Evolutionary conservation across 1,140 invertebrate species (phyloP), one percentile per base, ranked within the genome.

Genomic region (Ceratoteleas bidentatus): DNA sequence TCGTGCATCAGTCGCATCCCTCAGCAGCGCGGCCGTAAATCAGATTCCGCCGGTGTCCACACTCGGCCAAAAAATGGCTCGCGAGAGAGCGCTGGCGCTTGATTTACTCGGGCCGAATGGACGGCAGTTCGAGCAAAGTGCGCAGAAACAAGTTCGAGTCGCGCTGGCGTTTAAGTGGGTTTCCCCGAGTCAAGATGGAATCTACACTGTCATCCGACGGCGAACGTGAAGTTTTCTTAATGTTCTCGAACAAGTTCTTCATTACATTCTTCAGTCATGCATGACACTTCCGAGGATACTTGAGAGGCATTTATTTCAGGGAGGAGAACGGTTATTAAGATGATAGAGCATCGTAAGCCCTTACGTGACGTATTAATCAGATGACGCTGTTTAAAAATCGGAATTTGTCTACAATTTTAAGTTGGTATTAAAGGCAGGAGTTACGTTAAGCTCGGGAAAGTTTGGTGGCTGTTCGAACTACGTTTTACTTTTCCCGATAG

Each of bases 1-100:
- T 78, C 65, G 65, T 53, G 58, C 58, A n/a, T 49, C 58, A 58
- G 58, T 45, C 56, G 33, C 32, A 70, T 56, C 50, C 11, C 49
- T 58, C 10, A 50, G 11, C 40, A n/a, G n/a, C 3, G 8, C 45
- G 32, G 16, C 32, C 6, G 32, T 36, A 36, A 61, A 24, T 70
- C 38, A 15, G 24, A 60, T 69, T 24, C 7, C 15, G 13, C 10
- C 45, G n/a, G n/a, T 13, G 45, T 14, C 13, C 45, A 6, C 45
- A 13, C 6, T 14, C 45, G 5, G 45, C 6, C 11, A 47, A n/a
- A 47, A 47, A 47, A 47, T 47, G 45, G 45, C 6, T 3, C 8
- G 10, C 5, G 2, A n/a, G 45, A 13, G 10, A 40, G 36, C 36
- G 7, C 24, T 24, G 24, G 36, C 10, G 36, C 36, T 40, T 40